These are phyloP conservation scores for Cyprinodon diabolis DNA, from an alignment of 2,797 vertebrate genomes.

Conservation along the genomic window DNA sequence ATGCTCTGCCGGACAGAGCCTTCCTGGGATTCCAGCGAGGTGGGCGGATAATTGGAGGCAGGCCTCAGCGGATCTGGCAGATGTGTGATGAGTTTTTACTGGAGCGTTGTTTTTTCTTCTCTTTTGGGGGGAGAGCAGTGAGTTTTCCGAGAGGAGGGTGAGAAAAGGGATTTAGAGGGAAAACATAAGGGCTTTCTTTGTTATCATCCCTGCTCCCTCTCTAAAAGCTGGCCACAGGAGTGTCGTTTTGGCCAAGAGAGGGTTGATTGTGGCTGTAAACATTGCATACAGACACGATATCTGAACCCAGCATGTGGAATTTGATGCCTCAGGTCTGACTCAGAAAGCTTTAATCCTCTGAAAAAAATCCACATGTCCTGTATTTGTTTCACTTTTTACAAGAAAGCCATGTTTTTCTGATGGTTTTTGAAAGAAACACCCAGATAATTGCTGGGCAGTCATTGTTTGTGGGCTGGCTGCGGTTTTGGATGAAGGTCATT, in stretches of 20 bases:
- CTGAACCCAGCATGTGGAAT: slow-evolving; percentile 79
- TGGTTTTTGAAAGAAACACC: slow-evolving; percentile 64
- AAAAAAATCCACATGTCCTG: slow-evolving; percentile 58
- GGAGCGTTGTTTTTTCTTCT: slow-evolving; percentile 51
- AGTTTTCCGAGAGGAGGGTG: slow-evolving; percentile 29
- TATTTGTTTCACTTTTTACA: slow-evolving; percentile 46
- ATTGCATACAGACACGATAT: slow-evolving; percentile 77
- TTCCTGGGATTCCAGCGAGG: slow-evolving; percentile 79
- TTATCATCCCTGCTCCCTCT: slow-evolving; percentile 68
- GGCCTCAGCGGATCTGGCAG: slow-evolving; percentile 78
- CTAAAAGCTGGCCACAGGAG: slow-evolving; percentile 65
- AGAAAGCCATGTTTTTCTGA: slow-evolving; percentile 42
- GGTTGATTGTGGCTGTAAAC: slow-evolving; percentile 73
- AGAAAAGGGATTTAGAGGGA: slow-evolving; percentile 61
- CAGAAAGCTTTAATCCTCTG: slow-evolving; percentile 71
- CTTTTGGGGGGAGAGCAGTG: slow-evolving; percentile 39
- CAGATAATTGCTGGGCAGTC: slow-evolving; percentile 61
- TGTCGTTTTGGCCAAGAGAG: slow-evolving; percentile 67
- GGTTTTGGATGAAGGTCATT: slow-evolving; percentile 67
- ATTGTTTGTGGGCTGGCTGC: slow-evolving; percentile 55
- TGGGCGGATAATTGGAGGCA: slow-evolving; percentile 82
- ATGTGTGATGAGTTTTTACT: slow-evolving; percentile 81
- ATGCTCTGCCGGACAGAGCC: slow-evolving; percentile 77
- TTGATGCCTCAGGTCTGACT: slow-evolving; percentile 76
- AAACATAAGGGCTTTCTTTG: slow-evolving; percentile 79